Evolutionary conservation across 2,113 vertebrate genomes (phyloP).

Genomic region (Serinus canaria): DNA sequence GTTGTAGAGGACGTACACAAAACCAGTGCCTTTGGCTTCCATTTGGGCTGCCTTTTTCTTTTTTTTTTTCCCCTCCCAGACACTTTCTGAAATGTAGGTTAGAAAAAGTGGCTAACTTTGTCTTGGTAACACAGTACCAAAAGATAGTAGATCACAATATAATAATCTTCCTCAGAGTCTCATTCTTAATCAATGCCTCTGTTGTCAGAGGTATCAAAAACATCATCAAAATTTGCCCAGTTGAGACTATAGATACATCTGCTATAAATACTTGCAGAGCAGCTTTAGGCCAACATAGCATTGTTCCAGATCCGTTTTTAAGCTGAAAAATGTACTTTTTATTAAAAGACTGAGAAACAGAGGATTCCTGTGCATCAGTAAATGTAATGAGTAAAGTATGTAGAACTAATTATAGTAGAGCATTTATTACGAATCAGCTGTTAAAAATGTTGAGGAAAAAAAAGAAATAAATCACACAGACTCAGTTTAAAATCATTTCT

Average conservation of each 20-base stretch:
- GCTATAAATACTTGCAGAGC: not conserved
- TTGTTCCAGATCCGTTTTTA: not conserved
- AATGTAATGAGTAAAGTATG: not conserved
- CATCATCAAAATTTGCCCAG: not conserved
- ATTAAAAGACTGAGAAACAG: not conserved
- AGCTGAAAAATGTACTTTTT: slow-evolving; percentile 1
- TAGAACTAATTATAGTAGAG: not conserved
- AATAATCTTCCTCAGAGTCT: not conserved
- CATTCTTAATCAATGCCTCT: not conserved
- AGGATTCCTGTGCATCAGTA: not conserved
- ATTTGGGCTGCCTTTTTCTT: not conserved
- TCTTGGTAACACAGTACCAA: not conserved
- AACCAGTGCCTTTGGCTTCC: not conserved
- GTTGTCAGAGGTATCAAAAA: not conserved
- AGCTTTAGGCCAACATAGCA: not conserved
- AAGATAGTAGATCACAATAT: not conserved
- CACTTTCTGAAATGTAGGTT: not conserved
- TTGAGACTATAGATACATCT: not conserved
- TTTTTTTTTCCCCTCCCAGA: not conserved
- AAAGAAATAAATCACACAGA: not conserved
- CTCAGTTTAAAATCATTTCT: not conserved
- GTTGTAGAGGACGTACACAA: not conserved
- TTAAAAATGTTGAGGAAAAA: not conserved
- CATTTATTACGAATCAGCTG: not conserved
- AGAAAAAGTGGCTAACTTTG: not conserved